Percentiles rank a stretch among this genome's conserved stretches.
Conservation (phyloP, 2,797 vertebrate species). For the Pachyuromys duprasi region DNA sequence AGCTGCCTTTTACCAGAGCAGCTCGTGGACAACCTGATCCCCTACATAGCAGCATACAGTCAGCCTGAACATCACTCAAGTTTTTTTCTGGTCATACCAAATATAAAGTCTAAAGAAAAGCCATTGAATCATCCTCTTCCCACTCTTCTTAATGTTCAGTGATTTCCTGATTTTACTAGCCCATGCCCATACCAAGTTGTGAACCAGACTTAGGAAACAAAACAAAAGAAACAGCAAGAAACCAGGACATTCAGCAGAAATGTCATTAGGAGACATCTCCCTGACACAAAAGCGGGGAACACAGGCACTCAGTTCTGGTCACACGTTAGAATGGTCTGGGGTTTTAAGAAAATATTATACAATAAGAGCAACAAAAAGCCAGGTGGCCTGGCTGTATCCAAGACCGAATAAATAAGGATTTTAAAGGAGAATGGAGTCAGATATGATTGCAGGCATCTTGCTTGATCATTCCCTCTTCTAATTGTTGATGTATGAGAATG, state of each 20-base stretch:
- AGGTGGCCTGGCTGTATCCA: not conserved
- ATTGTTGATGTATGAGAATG: conserved; percentile 60
- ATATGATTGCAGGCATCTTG: not conserved
- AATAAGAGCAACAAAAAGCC: not conserved
- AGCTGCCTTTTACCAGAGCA: not conserved
- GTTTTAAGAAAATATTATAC: not conserved
- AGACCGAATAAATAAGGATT: conserved; percentile 33
- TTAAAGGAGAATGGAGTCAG: not conserved
- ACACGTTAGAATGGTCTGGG: not conserved
- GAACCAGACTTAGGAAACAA: not conserved
- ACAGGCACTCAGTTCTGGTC: not conserved
- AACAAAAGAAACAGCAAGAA: not conserved
- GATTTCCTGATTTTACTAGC: not conserved
- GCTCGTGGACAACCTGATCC: not conserved
- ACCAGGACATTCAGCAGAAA: not conserved
- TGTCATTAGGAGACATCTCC: not conserved
- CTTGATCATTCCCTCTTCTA: conserved; percentile 54
- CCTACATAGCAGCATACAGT: not conserved
- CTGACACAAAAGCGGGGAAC: not conserved
- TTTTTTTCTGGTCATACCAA: not conserved
- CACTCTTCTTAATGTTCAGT: not conserved
- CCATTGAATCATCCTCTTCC: not conserved
- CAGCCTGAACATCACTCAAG: not conserved
- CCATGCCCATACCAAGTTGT: not conserved
- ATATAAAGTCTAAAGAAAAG: conserved; percentile 31